Percentiles rank a stretch among this genome's conserved stretches.
phyloP scores from a whole-genome alignment of 2,113 vertebrate species.

The Hippopotamus amphibius region DNA sequence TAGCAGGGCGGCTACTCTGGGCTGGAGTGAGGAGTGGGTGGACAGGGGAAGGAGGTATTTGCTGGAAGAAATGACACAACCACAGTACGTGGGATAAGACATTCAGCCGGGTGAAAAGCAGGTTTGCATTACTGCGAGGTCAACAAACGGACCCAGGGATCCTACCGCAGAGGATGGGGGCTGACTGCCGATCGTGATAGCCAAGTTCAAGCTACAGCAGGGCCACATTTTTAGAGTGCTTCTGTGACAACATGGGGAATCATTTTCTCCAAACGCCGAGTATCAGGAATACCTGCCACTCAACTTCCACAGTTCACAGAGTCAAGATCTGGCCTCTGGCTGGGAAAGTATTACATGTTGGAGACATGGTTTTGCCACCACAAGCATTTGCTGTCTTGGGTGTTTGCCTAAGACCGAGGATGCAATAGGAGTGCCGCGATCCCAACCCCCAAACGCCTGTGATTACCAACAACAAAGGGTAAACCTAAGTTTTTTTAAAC shows the following conservation, averaged over 20 bases:
- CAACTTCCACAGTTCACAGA: too few species aligned
- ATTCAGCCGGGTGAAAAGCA: not conserved
- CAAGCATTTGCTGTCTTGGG: not conserved
- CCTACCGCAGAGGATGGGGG: accelerated
- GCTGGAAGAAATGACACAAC: not conserved
- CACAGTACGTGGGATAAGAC: too few species aligned
- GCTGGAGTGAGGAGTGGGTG: not conserved
- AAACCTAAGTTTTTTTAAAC: not conserved
- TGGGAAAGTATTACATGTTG: accelerated
- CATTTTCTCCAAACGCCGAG: not conserved
- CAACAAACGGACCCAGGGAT: not conserved
- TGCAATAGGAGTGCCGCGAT: too few species aligned
- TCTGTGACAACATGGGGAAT: not conserved
- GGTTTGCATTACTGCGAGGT: accelerated
- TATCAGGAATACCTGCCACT: not conserved
- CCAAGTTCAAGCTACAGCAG: not conserved
- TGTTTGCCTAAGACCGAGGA: not conserved
- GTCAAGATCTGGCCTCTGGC: not conserved
- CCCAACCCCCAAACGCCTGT: not conserved
- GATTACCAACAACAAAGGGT: not conserved
- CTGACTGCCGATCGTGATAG: accelerated
- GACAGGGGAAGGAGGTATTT: not conserved
- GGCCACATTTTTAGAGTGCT: not conserved
- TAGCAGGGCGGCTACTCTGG: not conserved
- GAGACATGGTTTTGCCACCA: not conserved